These are phyloP conservation scores for Rallus limicola DNA, from an alignment of 2,113 vertebrate species.

Conservation along the genomic window DNA sequence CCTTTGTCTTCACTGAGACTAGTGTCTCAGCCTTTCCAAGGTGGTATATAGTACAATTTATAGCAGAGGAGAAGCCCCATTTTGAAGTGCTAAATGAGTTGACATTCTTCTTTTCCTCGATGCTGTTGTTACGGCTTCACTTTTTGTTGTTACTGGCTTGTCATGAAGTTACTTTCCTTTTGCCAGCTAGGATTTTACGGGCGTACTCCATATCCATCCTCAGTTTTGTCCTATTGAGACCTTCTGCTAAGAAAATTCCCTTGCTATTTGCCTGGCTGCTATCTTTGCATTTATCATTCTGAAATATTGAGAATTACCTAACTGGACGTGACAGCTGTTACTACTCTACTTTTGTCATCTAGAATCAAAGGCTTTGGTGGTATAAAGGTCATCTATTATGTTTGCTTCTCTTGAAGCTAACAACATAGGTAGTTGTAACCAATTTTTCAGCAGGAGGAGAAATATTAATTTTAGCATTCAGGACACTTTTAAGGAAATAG, in stretches of 20 bases:
- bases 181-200: not conserved
- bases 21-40: not conserved
- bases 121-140: not conserved
- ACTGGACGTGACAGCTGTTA: not conserved
- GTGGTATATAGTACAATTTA: not conserved
- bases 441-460: not conserved
- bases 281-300: not conserved
- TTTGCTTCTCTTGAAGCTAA: constrained; percentile 24
- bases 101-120: not conserved
- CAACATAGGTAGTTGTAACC: not conserved
- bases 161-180: not conserved
- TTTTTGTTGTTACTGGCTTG: not conserved
- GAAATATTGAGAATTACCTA: not conserved
- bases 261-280: not conserved
- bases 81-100: not conserved
- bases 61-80: not conserved
- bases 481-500: not conserved
- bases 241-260: not conserved
- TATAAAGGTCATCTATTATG: constrained; percentile 20
- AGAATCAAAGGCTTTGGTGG: constrained; percentile 7
- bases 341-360: constrained; percentile 17
- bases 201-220: not conserved
- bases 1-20: not conserved
- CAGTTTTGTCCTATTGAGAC: not conserved
- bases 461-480: not conserved